These are phyloP conservation scores for Aethes cnicana DNA, from an alignment of 2,888 invertebrate genomes.

Conservation along the genomic window DNA sequence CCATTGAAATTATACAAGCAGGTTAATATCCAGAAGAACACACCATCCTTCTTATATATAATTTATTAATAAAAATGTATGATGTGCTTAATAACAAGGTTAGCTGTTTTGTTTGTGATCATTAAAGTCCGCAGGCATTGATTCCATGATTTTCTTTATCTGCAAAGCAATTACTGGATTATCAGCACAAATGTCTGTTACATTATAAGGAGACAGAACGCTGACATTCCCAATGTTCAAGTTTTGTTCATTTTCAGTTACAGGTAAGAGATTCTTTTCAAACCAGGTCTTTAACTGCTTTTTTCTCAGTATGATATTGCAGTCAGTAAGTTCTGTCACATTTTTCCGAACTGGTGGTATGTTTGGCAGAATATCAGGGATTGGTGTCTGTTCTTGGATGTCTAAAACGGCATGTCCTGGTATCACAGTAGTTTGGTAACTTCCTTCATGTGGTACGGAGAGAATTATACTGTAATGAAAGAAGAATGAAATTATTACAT, in stretches of 20 bases:
- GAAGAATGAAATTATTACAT: not conserved
- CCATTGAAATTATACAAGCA: too few species aligned
- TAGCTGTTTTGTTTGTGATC: too few species aligned
- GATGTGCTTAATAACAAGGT: too few species aligned
- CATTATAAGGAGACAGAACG: conserved; percentile 60
- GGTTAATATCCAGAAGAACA: too few species aligned
- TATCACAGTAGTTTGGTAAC: conserved; percentile 51
- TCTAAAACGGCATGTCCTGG: conserved; percentile 64
- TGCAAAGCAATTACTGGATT: conserved; percentile 63
- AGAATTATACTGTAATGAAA: conserved; percentile 63
- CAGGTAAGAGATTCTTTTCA: conserved; percentile 58
- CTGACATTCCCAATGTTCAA: conserved; percentile 60
- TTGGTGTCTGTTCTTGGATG: conserved; percentile 41
- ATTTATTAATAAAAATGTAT: too few species aligned
- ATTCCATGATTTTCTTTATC: conserved; percentile 58
- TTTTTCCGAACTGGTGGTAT: conserved; percentile 42
- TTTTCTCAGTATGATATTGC: conserved; percentile 48
- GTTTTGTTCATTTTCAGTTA: conserved; percentile 54
- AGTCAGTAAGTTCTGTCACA: conserved; percentile 27
- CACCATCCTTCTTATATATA: too few species aligned
- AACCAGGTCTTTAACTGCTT: conserved; percentile 60
- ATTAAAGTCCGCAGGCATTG: conserved; percentile 59
- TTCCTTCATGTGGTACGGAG: conserved; percentile 47
- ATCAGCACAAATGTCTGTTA: conserved; percentile 60
- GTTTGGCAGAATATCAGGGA: conserved; percentile 33